Evolutionary conservation across 1,140 invertebrate genomes (phyloP).

Genomic region (Oedothorax gibbosus): DNA sequence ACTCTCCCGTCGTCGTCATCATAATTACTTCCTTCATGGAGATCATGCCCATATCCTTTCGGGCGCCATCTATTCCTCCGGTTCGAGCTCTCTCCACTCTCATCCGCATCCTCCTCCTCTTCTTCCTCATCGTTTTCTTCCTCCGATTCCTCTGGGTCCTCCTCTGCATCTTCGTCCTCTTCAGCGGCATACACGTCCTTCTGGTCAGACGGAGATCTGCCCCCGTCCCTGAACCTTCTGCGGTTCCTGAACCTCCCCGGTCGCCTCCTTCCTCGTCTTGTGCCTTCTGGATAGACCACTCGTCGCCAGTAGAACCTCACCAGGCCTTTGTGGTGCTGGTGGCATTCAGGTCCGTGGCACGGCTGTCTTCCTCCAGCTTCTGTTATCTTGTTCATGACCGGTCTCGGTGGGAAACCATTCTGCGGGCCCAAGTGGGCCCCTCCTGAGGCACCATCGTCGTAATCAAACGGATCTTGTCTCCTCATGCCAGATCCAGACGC

Average conservation of each 20-base stretch:
- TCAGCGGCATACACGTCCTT: constrained; percentile 21
- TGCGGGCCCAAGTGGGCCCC: constrained; percentile 18
- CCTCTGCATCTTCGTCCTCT: constrained; percentile 1
- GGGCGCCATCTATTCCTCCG: constrained; percentile 21
- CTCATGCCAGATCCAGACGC: not conserved
- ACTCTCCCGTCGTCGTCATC: constrained; percentile 3
- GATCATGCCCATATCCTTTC: constrained; percentile 47
- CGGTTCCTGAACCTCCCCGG: not conserved
- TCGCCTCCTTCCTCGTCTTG: not conserved
- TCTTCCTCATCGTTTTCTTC: constrained; percentile 31
- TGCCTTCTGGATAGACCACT: constrained; percentile 34
- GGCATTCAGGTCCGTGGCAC: constrained; percentile 58
- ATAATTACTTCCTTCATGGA: constrained; percentile 40
- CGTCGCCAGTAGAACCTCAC: constrained; percentile 57
- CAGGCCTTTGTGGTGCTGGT: constrained; percentile 57
- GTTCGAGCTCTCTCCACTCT: not conserved
- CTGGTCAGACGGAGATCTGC: constrained; percentile 30
- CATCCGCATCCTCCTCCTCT: constrained; percentile 24
- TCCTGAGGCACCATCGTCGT: constrained; percentile 10
- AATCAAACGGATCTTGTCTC: constrained; percentile 44
- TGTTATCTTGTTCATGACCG: constrained; percentile 48
- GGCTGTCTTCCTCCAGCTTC: constrained; percentile 34
- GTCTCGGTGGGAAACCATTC: constrained; percentile 44
- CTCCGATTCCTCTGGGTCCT: not conserved
- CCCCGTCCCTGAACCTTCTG: constrained; percentile 8